Conservation (phyloP, 2,797 vertebrate species). For the Eulemur coronatus region DNA sequence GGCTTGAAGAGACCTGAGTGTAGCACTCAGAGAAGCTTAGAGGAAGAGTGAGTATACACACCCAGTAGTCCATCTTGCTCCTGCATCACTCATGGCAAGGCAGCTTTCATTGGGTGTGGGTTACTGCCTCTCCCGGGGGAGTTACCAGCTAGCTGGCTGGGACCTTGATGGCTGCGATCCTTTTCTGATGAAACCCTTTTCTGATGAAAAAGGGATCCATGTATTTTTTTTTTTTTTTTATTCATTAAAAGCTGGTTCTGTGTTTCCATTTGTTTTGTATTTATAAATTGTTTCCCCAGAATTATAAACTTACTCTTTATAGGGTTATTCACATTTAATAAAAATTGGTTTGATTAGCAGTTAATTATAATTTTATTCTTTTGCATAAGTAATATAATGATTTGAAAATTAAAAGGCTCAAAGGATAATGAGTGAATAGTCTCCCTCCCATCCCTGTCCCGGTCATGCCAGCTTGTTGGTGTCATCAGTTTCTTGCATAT, state of each 20-base stretch:
- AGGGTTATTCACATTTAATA: not conserved
- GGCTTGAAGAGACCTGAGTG: not conserved
- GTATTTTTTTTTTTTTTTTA: not conserved
- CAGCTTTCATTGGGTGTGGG: not conserved
- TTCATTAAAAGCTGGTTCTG: not conserved
- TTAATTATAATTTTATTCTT: not conserved
- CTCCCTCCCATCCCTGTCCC: not conserved
- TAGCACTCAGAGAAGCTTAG: not conserved
- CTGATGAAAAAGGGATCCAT: not conserved
- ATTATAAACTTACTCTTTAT: not conserved
- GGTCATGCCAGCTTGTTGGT: not conserved
- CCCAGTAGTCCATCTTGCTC: fast-evolving
- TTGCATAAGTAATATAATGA: not conserved
- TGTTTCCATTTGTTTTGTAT: not conserved
- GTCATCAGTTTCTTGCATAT: not conserved
- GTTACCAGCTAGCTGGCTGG: not conserved
- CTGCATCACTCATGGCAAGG: not conserved
- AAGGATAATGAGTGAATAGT: not conserved
- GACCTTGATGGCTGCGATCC: not conserved
- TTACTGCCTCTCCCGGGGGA: not conserved
- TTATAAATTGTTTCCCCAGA: not conserved
- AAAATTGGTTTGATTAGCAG: not conserved
- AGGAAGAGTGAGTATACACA: not conserved
- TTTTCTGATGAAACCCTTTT: no score
- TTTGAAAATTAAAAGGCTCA: not conserved